Evolutionary conservation across 2,888 invertebrate genomes (phyloP).

Genomic region (Synergus umbraculus): DNA sequence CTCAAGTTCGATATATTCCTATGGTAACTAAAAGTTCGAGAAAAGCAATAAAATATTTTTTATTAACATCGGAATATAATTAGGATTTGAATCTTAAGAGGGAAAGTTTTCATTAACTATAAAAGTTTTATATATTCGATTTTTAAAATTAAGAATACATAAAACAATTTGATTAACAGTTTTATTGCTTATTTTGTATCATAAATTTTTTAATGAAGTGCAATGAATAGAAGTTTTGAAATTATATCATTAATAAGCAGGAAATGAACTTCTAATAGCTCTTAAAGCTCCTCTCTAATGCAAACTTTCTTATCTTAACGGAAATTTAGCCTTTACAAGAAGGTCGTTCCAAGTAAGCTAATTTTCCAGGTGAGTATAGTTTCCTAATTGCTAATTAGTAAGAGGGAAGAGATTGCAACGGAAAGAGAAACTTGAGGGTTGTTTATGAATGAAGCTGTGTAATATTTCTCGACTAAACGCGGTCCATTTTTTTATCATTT

Average conservation of each 20-base stretch:
- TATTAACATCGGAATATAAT: not conserved
- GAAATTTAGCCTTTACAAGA: slow-evolving; percentile 1
- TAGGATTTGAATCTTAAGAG: too few species aligned
- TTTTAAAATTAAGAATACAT: not conserved
- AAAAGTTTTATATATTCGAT: not conserved
- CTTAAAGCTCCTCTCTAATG: not conserved
- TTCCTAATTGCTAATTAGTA: slow-evolving; percentile 46
- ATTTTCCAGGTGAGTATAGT: not conserved
- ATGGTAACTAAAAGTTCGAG: not conserved
- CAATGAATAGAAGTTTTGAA: not conserved
- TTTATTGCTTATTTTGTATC: not conserved
- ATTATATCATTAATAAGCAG: not conserved
- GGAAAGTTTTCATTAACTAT: too few species aligned
- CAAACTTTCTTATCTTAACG: not conserved
- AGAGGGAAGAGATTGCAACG: slow-evolving; percentile 16
- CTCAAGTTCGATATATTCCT: not conserved
- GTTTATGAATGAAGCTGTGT: slow-evolving; percentile 36
- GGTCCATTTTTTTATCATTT: not conserved
- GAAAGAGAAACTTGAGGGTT: slow-evolving; percentile 23
- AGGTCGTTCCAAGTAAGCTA: not conserved
- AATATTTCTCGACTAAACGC: slow-evolving; percentile 36
- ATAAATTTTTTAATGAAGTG: not conserved
- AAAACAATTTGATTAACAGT: not conserved
- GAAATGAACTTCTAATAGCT: not conserved
- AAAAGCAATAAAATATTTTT: not conserved